Percentiles rank a stretch among this genome's conserved stretches.
These are phyloP conservation scores for Mungos mungo DNA, from an alignment of 2,113 vertebrate species.

Conservation along the genomic window DNA sequence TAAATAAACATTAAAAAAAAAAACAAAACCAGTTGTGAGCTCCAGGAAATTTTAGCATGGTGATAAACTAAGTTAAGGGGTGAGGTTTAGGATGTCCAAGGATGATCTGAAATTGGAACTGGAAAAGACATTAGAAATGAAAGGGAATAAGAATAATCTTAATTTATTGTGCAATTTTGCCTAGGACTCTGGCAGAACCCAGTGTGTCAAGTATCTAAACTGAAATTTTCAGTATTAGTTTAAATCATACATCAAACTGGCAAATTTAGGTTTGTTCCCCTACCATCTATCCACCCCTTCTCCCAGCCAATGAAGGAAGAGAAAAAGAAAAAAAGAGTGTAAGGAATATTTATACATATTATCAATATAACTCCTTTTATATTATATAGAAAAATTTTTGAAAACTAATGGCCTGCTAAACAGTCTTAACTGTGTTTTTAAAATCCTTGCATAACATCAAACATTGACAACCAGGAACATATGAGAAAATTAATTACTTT, in stretches of 20 bases:
- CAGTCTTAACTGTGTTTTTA: background rate
- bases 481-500: background rate
- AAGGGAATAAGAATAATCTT: background rate
- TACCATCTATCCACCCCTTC: background rate
- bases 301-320: background rate
- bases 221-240: background rate
- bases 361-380: background rate
- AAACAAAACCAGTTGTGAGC: background rate
- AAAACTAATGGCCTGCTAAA: background rate
- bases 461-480: background rate
- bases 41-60: background rate
- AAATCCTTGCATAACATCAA: slow-evolving; percentile 1
- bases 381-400: background rate
- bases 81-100: background rate
- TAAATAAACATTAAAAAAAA: too few relatives aligned
- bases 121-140: background rate
- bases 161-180: background rate
- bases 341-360: background rate
- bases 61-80: slow-evolving; percentile 27
- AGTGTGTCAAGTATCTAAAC: background rate
- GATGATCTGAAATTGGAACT: background rate
- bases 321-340: background rate
- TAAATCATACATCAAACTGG: background rate
- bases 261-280: background rate
- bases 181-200: background rate